Percentiles rank a stretch among this genome's conserved stretches.
Evolutionary conservation across 2,888 invertebrate species (phyloP).

Genomic region (Drosophila limbata): DNA sequence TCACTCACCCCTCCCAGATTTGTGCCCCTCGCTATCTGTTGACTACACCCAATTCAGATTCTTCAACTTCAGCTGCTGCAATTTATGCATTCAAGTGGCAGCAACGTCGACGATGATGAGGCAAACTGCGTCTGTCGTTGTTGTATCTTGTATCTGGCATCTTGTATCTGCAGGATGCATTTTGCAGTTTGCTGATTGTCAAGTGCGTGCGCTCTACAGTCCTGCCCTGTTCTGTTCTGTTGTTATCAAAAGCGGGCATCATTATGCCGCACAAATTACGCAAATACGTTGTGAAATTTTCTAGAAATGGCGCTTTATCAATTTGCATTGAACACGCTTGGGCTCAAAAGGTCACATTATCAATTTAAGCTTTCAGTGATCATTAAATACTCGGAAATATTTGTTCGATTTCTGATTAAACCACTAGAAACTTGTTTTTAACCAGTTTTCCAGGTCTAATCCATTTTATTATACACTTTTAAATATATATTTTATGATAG

Average conservation of each 20-base stretch:
- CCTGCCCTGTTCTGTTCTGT: constrained; percentile 32
- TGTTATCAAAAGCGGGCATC: constrained; percentile 59
- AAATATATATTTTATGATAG: too few relatives aligned
- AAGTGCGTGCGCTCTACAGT: constrained; percentile 45
- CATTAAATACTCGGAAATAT: constrained; percentile 10
- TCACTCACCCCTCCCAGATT: not conserved
- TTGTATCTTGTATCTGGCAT: constrained; percentile 24
- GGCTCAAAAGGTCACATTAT: constrained; percentile 58
- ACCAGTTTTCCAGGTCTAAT: not conserved
- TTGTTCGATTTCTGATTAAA: not conserved
- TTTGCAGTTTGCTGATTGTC: constrained; percentile 65
- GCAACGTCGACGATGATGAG: constrained; percentile 53
- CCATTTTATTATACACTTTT: not conserved
- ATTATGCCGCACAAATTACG: constrained; percentile 55
- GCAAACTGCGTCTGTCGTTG: constrained; percentile 32
- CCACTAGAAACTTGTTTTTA: constrained; percentile 25
- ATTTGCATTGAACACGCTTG: constrained; percentile 44
- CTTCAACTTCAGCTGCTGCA: constrained; percentile 69
- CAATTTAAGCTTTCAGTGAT: constrained; percentile 16
- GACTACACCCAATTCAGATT: constrained; percentile 38
- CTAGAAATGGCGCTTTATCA: constrained; percentile 55
- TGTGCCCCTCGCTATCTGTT: not conserved
- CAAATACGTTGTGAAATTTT: constrained; percentile 32
- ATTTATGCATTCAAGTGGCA: constrained; percentile 79
- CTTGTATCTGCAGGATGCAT: constrained; percentile 57